A percentile compares a stretch with the other conserved stretches of the same genome.
phyloP scores from a whole-genome alignment of 2,888 invertebrate species.

The Mythimna ferrago region DNA sequence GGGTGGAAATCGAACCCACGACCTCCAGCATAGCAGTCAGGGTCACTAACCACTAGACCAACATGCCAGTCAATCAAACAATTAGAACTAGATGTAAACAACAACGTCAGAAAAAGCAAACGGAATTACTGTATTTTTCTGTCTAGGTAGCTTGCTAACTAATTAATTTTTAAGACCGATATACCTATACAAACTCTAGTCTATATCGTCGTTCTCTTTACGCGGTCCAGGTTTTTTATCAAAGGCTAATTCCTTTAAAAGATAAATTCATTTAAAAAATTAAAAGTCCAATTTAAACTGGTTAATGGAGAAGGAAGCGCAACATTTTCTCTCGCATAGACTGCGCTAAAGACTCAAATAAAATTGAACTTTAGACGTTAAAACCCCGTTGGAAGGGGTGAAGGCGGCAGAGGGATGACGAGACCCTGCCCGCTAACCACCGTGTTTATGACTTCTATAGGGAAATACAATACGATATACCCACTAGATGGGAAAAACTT shows the following conservation, averaged over 20 bases:
- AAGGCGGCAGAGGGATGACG: constrained; percentile 44
- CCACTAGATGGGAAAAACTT: constrained; percentile 87
- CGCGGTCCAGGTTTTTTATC: constrained; percentile 37
- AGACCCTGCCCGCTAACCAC: constrained; percentile 78
- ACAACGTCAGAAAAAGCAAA: not conserved
- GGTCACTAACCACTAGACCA: too few species aligned
- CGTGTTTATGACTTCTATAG: constrained; percentile 90
- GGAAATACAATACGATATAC: constrained; percentile 86
- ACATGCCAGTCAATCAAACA: too few species aligned
- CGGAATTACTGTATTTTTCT: not conserved
- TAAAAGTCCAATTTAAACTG: constrained; percentile 79
- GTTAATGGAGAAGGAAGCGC: constrained; percentile 80
- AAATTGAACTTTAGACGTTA: constrained; percentile 79
- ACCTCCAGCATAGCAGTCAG: too few species aligned
- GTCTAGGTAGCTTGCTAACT: not conserved
- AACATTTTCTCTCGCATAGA: constrained; percentile 76
- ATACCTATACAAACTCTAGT: not conserved
- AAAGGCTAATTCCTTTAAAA: constrained; percentile 37
- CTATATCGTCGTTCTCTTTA: not conserved
- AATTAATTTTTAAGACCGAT: constrained; percentile 7
- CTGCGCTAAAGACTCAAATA: constrained; percentile 74
- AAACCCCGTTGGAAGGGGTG: constrained; percentile 52
- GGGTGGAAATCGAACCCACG: too few species aligned
- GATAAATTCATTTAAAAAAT: constrained; percentile 73
- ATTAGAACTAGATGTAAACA: not conserved